A percentile compares a stretch with the other conserved stretches of the same genome.
Evolutionary conservation across 1,140 invertebrate species (phyloP).

Genomic region (Psilanteris sp.): DNA sequence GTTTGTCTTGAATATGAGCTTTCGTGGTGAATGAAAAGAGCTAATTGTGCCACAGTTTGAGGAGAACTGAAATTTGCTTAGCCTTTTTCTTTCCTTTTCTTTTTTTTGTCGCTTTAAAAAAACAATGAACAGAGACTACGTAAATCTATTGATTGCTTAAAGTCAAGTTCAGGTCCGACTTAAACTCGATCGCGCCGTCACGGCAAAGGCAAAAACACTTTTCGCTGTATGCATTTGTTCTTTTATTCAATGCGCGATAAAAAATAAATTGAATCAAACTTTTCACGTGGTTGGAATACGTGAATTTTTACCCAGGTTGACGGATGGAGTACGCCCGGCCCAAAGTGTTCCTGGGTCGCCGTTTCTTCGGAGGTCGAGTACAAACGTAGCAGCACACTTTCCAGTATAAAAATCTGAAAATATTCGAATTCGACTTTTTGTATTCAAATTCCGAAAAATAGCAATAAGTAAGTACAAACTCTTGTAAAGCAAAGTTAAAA

Average conservation of each 20-base stretch:
- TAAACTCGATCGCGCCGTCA: slow-evolving; percentile 10
- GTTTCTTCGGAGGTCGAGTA: slow-evolving; percentile 87
- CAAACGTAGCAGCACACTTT: slow-evolving; percentile 93
- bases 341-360: slow-evolving; percentile 73
- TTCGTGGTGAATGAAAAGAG: no score
- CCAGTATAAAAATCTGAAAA: slow-evolving; percentile 90
- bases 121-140: slow-evolving; percentile 1
- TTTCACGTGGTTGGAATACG: slow-evolving; percentile 12
- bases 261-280: slow-evolving; percentile 27
- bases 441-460: no score
- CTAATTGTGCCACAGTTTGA: no score
- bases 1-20: no score
- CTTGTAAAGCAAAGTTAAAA: no score
- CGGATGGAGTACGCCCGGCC: slow-evolving; percentile 71
- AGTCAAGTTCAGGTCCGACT: not conserved
- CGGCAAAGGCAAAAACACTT: not conserved
- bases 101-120: no score
- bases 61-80: no score
- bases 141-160: slow-evolving; percentile 13
- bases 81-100: no score
- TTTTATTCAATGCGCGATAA: slow-evolving; percentile 9
- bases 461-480: no score
- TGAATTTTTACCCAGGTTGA: slow-evolving; percentile 71
- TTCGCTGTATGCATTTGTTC: slow-evolving; percentile 1
- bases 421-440: not conserved